These are phyloP conservation scores for Lipophrys pholis DNA, from an alignment of 2,113 vertebrate genomes.

Conservation along the genomic window DNA sequence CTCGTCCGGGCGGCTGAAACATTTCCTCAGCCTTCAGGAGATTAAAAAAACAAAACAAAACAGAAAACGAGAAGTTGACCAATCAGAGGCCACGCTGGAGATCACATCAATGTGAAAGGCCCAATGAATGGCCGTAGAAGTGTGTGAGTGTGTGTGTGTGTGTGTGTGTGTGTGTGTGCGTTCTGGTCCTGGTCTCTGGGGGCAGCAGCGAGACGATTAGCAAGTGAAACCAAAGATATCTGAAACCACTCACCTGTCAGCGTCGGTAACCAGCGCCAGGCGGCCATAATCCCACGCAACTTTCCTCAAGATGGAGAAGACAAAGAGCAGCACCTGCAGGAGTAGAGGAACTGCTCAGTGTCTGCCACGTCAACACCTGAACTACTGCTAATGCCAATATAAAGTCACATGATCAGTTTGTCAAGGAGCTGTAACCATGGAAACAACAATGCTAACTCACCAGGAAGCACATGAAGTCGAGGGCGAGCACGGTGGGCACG, in stretches of 20 bases:
- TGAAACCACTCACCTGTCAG: slow-evolving; percentile 89
- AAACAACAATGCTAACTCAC: slow-evolving; percentile 81
- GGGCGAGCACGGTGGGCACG: slow-evolving; percentile 95
- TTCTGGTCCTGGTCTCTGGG: too few relatives aligned
- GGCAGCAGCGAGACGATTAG: too few relatives aligned
- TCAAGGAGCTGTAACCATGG: too few relatives aligned
- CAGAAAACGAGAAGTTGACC: not conserved
- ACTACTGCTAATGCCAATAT: too few relatives aligned
- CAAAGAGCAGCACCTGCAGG: slow-evolving; percentile 91
- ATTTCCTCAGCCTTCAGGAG: slow-evolving; percentile 75
- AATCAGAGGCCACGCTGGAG: too few relatives aligned
- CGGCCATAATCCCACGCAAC: slow-evolving; percentile 98
- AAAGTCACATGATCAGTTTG: too few relatives aligned
- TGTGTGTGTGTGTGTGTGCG: too few relatives aligned
- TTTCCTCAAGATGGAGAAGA: slow-evolving; percentile 95
- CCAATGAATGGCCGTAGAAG: too few relatives aligned
- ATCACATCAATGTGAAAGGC: too few relatives aligned
- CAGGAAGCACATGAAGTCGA: slow-evolving; percentile 98
- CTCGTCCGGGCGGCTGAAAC: slow-evolving; percentile 82
- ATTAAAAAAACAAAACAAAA: slow-evolving; percentile 7
- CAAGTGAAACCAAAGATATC: too few relatives aligned
- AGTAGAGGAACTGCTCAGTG: not conserved
- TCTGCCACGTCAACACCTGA: too few relatives aligned
- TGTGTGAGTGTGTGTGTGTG: too few relatives aligned
- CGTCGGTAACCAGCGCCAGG: slow-evolving; percentile 96